Conservation (phyloP, 2,797 vertebrate genomes). For the Synaphobranchus kaupii region DNA sequence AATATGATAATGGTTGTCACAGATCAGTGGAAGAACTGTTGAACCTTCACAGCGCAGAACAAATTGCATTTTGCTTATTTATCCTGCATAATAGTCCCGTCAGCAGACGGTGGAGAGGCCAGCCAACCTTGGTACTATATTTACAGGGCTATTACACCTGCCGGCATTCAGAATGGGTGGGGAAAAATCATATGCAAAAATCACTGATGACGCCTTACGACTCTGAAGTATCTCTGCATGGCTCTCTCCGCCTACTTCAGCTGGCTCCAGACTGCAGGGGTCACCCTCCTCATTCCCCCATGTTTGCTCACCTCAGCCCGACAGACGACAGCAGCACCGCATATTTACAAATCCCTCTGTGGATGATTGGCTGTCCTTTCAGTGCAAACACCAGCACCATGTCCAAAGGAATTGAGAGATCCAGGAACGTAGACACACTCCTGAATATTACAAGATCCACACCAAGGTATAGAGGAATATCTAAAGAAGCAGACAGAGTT, state of each 20-base stretch:
- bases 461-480: neutral
- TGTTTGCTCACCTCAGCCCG: constrained; percentile 20
- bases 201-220: constrained; percentile 41
- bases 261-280: constrained; percentile 23
- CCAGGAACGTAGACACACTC: neutral
- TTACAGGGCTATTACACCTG: constrained; percentile 56
- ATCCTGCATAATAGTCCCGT: constrained; percentile 70
- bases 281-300: constrained; percentile 17
- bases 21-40: constrained; percentile 77
- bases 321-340: constrained; percentile 14
- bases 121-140: constrained; percentile 69
- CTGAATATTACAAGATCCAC: neutral
- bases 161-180: constrained; percentile 25
- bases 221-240: constrained; percentile 19
- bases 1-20: constrained; percentile 86
- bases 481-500: neutral
- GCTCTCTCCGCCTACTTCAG: neutral
- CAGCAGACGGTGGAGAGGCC: constrained; percentile 62
- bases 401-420: neutral
- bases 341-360: constrained; percentile 33
- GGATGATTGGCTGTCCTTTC: constrained; percentile 43
- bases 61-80: constrained; percentile 78
- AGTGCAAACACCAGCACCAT: constrained; percentile 40
- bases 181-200: constrained; percentile 25
- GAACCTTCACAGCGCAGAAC: constrained; percentile 75